Base-by-base conservation (phyloP, 2,113 vertebrate species). In the Gorsachius goisagi region DNA sequence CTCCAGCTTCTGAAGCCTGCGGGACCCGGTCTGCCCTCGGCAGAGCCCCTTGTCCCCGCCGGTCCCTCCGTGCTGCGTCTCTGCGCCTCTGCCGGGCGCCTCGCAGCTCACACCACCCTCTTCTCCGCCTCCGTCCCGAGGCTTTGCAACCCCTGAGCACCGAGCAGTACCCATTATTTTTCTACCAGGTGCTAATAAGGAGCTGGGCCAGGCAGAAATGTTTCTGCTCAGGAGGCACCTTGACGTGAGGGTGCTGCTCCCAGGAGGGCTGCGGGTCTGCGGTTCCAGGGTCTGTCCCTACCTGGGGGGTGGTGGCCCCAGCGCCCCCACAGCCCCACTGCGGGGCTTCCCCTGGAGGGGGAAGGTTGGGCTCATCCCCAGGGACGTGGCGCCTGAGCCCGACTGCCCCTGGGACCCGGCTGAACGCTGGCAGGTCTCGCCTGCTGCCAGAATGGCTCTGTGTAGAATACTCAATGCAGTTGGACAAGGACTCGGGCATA, bases 51-150 rank as follows among this genome's bases (percentile, higher is more conserved):
- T 11, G n/a, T 50, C 17, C 35, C 52, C 6, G 20, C 41, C 3
- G 0, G 2, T 6, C 12, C 47, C 30, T 9, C 47, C 9, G 26
- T 9, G 20, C 12, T 9, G 4, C 55, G 14, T 27, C 71, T 12
- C 7, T 35, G 2, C 3, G 12, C 24, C 28, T 16, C 16, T 44
- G 78, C 83, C 44, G 2, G 2, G 32, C 11, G 1, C 21, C 49
- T 28, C 0, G 0, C n/a, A 12, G 67, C 67, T 52, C 62, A 1
- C 10, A 22, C 41, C 47, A 1, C 23, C 26, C 64, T 1, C 0
- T 7, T 6, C 37, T 39, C 41, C 19, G 8, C 5, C 78, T 27
- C 77, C 62, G 8, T 9, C 58, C 81, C 2, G 2, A 5, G 45
- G n/a, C 41, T 35, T 17, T 39, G 44, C 9, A 33, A 0, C 53